Evolutionary conservation across 2,113 vertebrate genomes (phyloP).

Genomic region (Pheucticus melanocephalus): DNA sequence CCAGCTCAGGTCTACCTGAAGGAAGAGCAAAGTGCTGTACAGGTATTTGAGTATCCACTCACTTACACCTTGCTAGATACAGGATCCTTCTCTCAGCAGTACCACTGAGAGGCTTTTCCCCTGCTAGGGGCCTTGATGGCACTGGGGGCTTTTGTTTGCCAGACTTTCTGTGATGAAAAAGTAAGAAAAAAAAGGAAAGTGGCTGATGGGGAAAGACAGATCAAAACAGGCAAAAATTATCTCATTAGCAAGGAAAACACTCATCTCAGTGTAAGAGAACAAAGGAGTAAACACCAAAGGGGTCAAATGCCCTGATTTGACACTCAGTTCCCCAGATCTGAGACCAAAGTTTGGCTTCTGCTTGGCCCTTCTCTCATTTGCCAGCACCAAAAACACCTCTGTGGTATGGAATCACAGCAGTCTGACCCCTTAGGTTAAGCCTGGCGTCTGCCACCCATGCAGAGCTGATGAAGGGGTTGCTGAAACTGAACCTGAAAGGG

Average conservation of each 20-base stretch:
- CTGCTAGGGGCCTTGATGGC: rapidly evolving
- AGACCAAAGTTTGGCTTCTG: background rate
- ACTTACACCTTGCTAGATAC: background rate
- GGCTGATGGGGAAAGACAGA: background rate
- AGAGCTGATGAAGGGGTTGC: background rate
- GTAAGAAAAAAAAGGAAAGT: background rate
- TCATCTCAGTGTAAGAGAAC: background rate
- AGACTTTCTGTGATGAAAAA: background rate
- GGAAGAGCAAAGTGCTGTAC: background rate
- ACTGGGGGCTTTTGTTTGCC: background rate
- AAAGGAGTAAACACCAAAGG: background rate
- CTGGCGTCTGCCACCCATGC: background rate
- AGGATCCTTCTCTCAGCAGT: background rate
- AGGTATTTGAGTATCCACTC: background rate
- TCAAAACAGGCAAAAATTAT: background rate
- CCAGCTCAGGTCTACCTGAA: no score
- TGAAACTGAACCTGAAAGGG: background rate
- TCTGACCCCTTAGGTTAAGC: background rate
- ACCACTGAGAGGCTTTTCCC: background rate
- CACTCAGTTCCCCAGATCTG: background rate
- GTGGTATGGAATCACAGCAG: background rate
- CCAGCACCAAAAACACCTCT: background rate
- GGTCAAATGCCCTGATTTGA: background rate
- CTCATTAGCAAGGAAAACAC: background rate
- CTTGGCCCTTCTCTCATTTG: background rate